phyloP scores from a whole-genome alignment of 1,140 invertebrate species.

The Centruroides sculpturatus region DNA sequence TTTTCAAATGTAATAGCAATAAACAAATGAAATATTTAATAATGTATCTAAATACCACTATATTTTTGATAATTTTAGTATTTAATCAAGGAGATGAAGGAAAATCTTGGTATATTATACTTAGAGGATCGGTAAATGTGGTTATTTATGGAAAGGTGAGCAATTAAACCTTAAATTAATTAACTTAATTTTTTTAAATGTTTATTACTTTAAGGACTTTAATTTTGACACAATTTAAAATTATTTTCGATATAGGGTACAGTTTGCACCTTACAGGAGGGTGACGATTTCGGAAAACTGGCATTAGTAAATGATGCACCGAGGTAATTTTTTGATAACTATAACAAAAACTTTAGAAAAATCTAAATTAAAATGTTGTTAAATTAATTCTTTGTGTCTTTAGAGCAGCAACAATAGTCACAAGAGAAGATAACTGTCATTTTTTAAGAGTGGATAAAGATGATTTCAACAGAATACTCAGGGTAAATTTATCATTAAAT shows the following conservation, averaged over 20 bases:
- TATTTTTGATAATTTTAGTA: slow-evolving; percentile 36
- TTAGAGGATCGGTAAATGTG: slow-evolving; percentile 71
- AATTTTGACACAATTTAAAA: too few species aligned
- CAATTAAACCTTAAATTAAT: neutral
- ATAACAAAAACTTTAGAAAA: neutral
- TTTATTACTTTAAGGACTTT: neutral
- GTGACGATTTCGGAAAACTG: slow-evolving; percentile 54
- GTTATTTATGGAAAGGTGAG: slow-evolving; percentile 61
- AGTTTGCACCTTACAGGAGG: neutral
- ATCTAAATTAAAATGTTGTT: neutral
- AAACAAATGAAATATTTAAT: neutral
- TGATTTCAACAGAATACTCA: slow-evolving; percentile 67
- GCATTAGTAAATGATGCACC: slow-evolving; percentile 76
- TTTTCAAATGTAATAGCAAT: neutral
- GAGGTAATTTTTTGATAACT: slow-evolving; percentile 34
- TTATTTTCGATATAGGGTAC: neutral
- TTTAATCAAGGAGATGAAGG: slow-evolving; percentile 82
- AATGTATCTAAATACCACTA: slow-evolving; percentile 1
- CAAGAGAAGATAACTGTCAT: slow-evolving; percentile 69
- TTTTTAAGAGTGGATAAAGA: slow-evolving; percentile 75
- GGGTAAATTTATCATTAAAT: slow-evolving; percentile 26
- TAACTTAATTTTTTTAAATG: neutral
- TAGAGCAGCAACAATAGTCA: slow-evolving; percentile 68
- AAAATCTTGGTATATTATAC: slow-evolving; percentile 75
- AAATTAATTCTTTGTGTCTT: neutral